Conservation (phyloP, 2,888 invertebrate genomes). For the Andrena haemorrhoa region DNA sequence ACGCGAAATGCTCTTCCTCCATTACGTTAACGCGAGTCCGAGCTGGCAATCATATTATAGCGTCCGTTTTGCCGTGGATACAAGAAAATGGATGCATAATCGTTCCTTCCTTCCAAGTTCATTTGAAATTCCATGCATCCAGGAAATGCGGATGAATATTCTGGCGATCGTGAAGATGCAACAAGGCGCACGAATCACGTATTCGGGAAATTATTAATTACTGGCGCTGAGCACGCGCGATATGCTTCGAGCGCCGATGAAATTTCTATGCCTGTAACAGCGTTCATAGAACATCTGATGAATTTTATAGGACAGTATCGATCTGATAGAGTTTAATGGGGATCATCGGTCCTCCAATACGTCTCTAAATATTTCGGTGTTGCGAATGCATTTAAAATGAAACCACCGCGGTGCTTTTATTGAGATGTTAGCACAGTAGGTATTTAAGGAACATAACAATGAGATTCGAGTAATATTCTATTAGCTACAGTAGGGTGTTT, state of each 20-base stretch:
- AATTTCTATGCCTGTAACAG: neutral
- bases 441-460: neutral
- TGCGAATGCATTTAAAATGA: too few relatives aligned
- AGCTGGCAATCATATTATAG: slow-evolving; percentile 35
- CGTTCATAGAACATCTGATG: too few relatives aligned
- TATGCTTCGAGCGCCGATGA: neutral
- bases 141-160: slow-evolving; percentile 35
- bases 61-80: slow-evolving; percentile 62
- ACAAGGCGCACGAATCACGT: neutral
- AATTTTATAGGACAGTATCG: too few relatives aligned
- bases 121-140: slow-evolving; percentile 69
- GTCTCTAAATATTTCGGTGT: too few relatives aligned
- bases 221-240: neutral
- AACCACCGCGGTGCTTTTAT: too few relatives aligned
- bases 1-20: slow-evolving; percentile 71
- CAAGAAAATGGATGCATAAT: slow-evolving; percentile 67
- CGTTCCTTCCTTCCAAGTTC: slow-evolving; percentile 43
- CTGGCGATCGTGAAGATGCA: slow-evolving; percentile 1
- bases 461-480: slow-evolving; percentile 6
- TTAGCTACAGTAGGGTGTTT: neutral
- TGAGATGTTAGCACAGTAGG: neutral
- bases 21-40: slow-evolving; percentile 35
- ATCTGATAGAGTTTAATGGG: too few relatives aligned
- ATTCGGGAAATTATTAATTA: slow-evolving; percentile 19
- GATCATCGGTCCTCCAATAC: too few relatives aligned